A percentile compares a stretch with the other conserved stretches of the same genome.
Conservation (phyloP, 2,797 vertebrate genomes). For the Diceros bicornis region DNA sequence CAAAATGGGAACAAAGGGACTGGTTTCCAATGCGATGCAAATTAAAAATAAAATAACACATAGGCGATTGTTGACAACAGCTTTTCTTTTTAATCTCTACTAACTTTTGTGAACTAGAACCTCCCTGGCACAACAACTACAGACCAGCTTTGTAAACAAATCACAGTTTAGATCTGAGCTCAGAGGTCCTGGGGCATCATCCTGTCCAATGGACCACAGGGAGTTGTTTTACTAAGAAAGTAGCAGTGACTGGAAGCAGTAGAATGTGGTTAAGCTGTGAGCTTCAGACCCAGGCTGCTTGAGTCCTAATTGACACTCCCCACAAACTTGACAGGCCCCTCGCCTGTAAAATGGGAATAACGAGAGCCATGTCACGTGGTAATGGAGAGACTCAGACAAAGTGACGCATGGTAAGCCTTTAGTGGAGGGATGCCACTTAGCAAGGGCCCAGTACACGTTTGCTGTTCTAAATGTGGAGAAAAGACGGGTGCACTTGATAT, state of each 20-base stretch:
- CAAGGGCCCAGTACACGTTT: neutral
- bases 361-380: neutral
- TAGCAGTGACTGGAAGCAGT: neutral
- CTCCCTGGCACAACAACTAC: neutral
- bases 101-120: neutral
- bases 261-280: neutral
- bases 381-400: neutral
- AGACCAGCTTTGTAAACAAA: neutral
- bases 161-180: neutral
- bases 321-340: neutral
- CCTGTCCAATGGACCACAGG: neutral
- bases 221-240: neutral
- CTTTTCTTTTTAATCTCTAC: neutral
- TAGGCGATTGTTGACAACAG: neutral
- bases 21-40: neutral
- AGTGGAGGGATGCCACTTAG: neutral
- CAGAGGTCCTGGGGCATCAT: neutral
- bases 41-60: neutral
- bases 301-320: neutral
- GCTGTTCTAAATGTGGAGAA: neutral
- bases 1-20: conserved; percentile 9
- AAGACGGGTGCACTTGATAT: neutral
- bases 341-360: neutral
- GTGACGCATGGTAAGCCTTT: neutral
- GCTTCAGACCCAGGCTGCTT: neutral